Percentiles rank a stretch among this genome's conserved stretches.
phyloP scores from a whole-genome alignment of 1,140 invertebrate species.

The Lepeophtheirus salmonis region DNA sequence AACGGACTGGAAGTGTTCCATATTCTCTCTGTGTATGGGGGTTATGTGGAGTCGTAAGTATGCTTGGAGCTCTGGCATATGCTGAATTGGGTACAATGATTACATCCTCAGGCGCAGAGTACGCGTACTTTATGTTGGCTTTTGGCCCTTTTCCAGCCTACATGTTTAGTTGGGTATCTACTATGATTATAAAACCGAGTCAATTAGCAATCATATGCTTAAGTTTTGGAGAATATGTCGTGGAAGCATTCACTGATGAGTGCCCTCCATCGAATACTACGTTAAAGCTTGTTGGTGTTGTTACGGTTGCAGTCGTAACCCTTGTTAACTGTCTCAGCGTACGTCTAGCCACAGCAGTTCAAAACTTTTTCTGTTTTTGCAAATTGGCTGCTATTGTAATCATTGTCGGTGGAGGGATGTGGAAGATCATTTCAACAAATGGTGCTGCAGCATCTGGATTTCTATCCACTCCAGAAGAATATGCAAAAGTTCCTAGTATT shows the following conservation, averaged over 20 bases:
- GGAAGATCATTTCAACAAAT: slow-evolving; percentile 22
- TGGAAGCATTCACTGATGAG: slow-evolving; percentile 53
- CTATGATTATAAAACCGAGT: slow-evolving; percentile 57
- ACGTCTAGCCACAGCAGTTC: slow-evolving; percentile 62
- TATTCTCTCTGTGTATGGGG: slow-evolving; percentile 26
- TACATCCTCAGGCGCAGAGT: slow-evolving; percentile 57
- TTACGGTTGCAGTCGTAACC: slow-evolving; percentile 44
- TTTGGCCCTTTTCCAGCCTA: slow-evolving; percentile 58
- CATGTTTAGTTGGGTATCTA: slow-evolving; percentile 54
- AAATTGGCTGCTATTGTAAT: slow-evolving; percentile 65
- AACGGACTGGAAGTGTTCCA: slow-evolving; percentile 23
- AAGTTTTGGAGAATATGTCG: slow-evolving; percentile 59
- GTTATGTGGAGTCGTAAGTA: slow-evolving; percentile 24
- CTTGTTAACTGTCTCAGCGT: slow-evolving; percentile 74
- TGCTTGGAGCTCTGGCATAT: slow-evolving; percentile 24
- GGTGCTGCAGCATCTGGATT: neutral
- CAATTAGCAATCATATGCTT: slow-evolving; percentile 54
- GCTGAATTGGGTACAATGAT: slow-evolving; percentile 34
- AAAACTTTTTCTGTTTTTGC: slow-evolving; percentile 67
- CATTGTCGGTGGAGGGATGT: slow-evolving; percentile 45
- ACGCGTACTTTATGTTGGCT: slow-evolving; percentile 54
- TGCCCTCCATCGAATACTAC: slow-evolving; percentile 38
- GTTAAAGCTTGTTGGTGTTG: slow-evolving; percentile 7
- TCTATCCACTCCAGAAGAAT: neutral
- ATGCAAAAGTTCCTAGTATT: slow-evolving; percentile 22